Conservation (phyloP, 2,113 vertebrate genomes). For the Actinemys pallida region DNA sequence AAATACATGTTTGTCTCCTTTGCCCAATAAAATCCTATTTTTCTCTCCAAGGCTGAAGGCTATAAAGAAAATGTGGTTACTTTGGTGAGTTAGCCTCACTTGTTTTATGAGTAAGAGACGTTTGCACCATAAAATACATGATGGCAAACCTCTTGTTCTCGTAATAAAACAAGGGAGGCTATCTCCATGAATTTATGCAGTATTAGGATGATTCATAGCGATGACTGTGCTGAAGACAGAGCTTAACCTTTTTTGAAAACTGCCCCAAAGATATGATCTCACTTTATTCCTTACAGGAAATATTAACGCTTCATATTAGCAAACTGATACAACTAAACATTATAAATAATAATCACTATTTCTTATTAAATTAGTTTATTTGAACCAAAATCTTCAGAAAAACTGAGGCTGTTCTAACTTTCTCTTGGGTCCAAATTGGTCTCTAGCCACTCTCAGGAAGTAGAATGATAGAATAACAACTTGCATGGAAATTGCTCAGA, state of each 20-base stretch:
- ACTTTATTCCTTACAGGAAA: not conserved
- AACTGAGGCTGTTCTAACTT: not conserved
- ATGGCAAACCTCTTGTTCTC: not conserved
- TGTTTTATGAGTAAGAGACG: constrained; percentile 1
- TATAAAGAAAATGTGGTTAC: constrained; percentile 41
- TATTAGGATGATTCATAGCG: not conserved
- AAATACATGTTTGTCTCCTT: constrained; percentile 33
- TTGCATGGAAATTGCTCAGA: not conserved
- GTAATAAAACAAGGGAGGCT: not conserved
- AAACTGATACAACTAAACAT: not conserved
- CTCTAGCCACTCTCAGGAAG: not conserved
- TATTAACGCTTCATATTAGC: not conserved
- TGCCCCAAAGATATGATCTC: constrained; percentile 11
- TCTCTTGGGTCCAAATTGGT: not conserved
- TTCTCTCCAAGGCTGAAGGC: constrained; percentile 21
- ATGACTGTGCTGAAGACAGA: constrained; percentile 19
- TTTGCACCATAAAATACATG: constrained; percentile 9
- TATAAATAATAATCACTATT: constrained; percentile 16
- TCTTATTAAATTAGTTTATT: not conserved
- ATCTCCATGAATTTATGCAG: not conserved
- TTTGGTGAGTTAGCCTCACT: not conserved
- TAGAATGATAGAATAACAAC: not conserved
- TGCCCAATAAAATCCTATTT: not conserved
- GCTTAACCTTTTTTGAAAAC: not conserved
- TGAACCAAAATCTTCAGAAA: not conserved